These are phyloP conservation scores for Elaphurus davidianus DNA, from an alignment of 2,113 vertebrate species.

Conservation along the genomic window DNA sequence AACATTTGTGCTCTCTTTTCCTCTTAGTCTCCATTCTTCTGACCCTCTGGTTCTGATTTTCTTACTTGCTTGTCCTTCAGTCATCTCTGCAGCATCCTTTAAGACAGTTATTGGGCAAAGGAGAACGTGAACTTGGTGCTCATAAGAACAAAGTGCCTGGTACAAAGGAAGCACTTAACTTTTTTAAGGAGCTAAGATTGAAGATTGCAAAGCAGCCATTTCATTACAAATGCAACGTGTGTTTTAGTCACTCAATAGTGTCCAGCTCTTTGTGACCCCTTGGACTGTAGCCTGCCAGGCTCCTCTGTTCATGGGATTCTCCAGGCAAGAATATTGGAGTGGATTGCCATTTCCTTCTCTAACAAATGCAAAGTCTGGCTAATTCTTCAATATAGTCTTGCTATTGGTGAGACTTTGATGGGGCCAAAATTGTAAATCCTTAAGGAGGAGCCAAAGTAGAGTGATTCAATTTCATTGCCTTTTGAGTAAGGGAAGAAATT, in stretches of 20 bases:
- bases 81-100: conserved; percentile 34
- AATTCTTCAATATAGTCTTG: background rate
- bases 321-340: background rate
- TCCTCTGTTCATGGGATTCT: background rate
- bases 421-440: background rate
- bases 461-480: background rate
- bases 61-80: conserved; percentile 67
- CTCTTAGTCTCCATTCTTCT: conserved; percentile 61
- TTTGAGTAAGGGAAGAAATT: background rate
- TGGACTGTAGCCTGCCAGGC: background rate
- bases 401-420: background rate
- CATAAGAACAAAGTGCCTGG: conserved; percentile 40
- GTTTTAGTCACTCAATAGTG: background rate
- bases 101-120: conserved; percentile 72
- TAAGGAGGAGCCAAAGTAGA: background rate
- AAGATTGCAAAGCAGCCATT: background rate
- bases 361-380: background rate
- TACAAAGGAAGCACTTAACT: conserved; percentile 1
- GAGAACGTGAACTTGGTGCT: conserved; percentile 47
- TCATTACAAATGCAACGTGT: background rate
- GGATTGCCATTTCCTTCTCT: background rate
- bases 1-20: conserved; percentile 53
- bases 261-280: background rate
- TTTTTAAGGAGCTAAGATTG: background rate
- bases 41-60: conserved; percentile 65